phyloP scores from a whole-genome alignment of 2,888 invertebrate genomes.

The Rotaria sp. region DNA sequence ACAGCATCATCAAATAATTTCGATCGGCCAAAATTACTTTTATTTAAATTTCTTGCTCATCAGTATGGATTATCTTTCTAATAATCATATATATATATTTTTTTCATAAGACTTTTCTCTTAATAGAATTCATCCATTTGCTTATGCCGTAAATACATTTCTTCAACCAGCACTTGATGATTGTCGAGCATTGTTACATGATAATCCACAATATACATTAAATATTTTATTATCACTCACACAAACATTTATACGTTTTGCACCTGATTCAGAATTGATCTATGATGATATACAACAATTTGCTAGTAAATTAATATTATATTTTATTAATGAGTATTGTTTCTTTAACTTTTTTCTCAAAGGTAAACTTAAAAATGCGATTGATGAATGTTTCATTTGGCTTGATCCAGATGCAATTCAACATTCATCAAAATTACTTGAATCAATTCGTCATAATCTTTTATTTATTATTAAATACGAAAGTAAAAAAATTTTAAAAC shows the following conservation, averaged over 20 bases:
- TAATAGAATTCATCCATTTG: conserved; percentile 25
- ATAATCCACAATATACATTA: background rate
- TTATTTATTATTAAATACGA: background rate
- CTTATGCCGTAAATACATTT: conserved; percentile 10
- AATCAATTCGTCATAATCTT: background rate
- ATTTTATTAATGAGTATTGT: too few species aligned
- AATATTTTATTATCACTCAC: background rate
- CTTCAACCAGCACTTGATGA: background rate
- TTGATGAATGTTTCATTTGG: background rate
- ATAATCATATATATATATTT: too few species aligned
- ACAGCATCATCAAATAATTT: background rate
- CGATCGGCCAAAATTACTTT: background rate
- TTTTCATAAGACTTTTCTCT: background rate
- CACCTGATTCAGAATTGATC: conserved; percentile 7
- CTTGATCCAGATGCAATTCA: background rate
- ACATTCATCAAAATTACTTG: background rate
- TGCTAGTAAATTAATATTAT: background rate
- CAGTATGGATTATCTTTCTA: background rate
- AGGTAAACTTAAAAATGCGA: background rate
- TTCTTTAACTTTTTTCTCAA: background rate
- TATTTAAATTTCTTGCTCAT: background rate
- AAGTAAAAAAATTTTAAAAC: background rate
- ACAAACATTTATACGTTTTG: background rate
- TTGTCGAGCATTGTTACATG: background rate
- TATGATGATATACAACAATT: background rate